Percentiles rank a stretch among this genome's conserved stretches.
Conservation (phyloP, 23 tunicate species). For the Ascidia mentula region DNA sequence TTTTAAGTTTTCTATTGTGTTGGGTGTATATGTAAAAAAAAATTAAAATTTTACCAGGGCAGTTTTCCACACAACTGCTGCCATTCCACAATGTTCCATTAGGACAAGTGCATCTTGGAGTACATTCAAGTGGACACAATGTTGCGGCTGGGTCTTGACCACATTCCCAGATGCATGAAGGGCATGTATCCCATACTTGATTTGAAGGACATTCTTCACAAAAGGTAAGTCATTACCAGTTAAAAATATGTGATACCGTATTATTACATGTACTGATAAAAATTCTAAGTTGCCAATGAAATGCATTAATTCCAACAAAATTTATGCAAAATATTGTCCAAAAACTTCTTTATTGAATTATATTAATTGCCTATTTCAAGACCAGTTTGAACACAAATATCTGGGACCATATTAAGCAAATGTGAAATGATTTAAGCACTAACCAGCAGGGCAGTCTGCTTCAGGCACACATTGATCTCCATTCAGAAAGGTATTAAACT, state of each 20-base stretch:
- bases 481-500: conserved; percentile 13
- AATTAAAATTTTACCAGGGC: too few species aligned
- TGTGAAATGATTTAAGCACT: too few species aligned
- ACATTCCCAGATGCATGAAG: neutral
- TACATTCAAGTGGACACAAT: neutral
- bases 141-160: conserved; percentile 1
- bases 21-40: too few species aligned
- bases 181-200: neutral
- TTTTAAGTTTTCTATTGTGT: too few species aligned
- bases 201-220: neutral
- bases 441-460: conserved; percentile 25
- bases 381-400: too few species aligned
- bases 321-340: too few species aligned
- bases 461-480: conserved; percentile 20
- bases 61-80: neutral
- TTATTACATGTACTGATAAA: too few species aligned
- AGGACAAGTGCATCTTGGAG: neutral
- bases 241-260: too few species aligned
- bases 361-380: too few species aligned
- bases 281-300: neutral
- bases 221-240: too few species aligned
- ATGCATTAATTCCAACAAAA: neutral
- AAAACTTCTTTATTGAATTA: too few species aligned
- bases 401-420: too few species aligned
- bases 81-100: neutral